Base-by-base conservation (phyloP, 2,888 invertebrate genomes). In the Nesidiocoris tenuis region DNA sequence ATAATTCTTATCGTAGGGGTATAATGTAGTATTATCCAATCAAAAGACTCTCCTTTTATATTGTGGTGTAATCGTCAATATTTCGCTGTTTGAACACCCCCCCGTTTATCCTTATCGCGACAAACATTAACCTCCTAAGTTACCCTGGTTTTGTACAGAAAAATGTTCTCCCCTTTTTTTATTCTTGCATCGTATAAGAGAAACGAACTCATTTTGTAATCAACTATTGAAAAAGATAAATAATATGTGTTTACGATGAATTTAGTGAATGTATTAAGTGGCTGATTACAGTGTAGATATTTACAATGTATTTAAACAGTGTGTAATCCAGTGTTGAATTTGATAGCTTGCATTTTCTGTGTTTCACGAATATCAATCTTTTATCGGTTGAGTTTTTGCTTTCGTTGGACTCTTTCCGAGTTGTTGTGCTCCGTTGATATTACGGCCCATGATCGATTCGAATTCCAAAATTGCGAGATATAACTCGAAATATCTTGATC, bases 21-120 rank as follows among this genome's bases (percentile, higher is more conserved):
- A 23, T 59, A 72, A 19, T 61, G 72, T 72, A 72, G 72, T 72
- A 72, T 72, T 72, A 72, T 72, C 63, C 72, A 72, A 72, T 61
- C 61, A 72, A 72, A 72, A 72, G 72, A 72, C 72, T 72, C 61
- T 70, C 61, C 72, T 72, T 72, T 72, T 72, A 72, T 63, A 72
- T 61, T 17, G 72, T 70, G 57, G 23, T 72, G 39, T 72, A 72
- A 19, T 61, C 63, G 57, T 57, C 55, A 25, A 19, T 55, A 19
- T 70, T 7, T 59, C 18, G 25, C 61, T 61, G 61, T 39, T 61
- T 68, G 22, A 16, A 17, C 63, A 19, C 21, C 63, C 59, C 59
- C 54, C 21, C 23, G 68, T 16, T 57, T 70, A 22, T 61, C 61
- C 16, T 19, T 54, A 23, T 67, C 22, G 56, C 56, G 61, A 18